phyloP scores from a whole-genome alignment of 1,140 invertebrate genomes.

The Teleogryllus occipitalis region DNA sequence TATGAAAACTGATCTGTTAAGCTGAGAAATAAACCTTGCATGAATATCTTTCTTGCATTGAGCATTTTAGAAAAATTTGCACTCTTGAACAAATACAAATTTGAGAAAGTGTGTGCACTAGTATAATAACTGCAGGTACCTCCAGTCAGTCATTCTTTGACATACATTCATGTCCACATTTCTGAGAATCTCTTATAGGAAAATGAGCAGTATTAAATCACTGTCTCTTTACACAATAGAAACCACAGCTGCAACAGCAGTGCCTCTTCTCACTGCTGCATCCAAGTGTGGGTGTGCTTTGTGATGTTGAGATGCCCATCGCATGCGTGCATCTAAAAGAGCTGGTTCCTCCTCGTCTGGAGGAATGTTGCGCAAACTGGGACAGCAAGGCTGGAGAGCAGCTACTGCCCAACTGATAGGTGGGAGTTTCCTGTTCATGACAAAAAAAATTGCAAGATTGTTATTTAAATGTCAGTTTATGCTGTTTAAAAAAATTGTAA shows the following conservation, averaged over 20 bases:
- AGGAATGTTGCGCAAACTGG: background rate
- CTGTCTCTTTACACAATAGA: background rate
- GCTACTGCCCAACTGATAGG: background rate
- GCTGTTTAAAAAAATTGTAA: too few species aligned
- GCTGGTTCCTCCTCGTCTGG: background rate
- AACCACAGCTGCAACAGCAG: background rate
- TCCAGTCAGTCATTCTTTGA: background rate
- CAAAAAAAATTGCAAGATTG: background rate
- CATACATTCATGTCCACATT: background rate
- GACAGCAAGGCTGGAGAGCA: background rate
- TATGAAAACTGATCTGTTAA: background rate
- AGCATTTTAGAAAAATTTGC: too few species aligned
- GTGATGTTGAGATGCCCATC: background rate
- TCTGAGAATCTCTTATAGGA: background rate
- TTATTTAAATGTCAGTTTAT: background rate
- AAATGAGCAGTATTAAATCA: background rate
- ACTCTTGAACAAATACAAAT: background rate
- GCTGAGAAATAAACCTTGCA: background rate
- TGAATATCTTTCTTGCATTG: background rate
- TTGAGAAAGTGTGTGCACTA: background rate
- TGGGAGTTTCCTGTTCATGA: background rate
- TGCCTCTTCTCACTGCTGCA: background rate
- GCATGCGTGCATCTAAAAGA: background rate
- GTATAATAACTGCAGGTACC: background rate
- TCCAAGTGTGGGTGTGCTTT: background rate